Percentiles rank a stretch among this genome's conserved stretches.
Evolutionary conservation across 2,113 vertebrate species (phyloP).

Genomic region (Ophthalmolycus amberensis): DNA sequence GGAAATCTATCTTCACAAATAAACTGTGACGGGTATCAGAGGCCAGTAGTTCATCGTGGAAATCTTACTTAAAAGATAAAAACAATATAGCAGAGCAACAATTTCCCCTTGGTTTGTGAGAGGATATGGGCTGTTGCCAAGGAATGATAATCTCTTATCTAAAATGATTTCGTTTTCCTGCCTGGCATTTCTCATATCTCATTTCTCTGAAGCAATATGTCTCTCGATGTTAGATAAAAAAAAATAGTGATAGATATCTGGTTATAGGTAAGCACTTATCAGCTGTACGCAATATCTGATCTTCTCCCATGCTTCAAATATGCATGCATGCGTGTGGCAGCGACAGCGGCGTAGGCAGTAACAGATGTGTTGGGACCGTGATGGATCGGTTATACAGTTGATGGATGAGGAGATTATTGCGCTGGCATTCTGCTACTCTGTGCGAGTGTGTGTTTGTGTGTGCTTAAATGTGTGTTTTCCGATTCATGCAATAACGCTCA

Average conservation of each 20-base stretch:
- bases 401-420: constrained; percentile 75
- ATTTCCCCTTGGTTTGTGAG: constrained; percentile 55
- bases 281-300: constrained; percentile 36
- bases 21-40: constrained; percentile 5
- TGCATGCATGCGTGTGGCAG: constrained; percentile 29
- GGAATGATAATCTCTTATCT: constrained; percentile 57
- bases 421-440: constrained; percentile 39
- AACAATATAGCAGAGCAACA: constrained; percentile 26
- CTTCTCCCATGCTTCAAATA: constrained; percentile 45
- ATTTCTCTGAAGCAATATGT: constrained; percentile 52
- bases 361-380: constrained; percentile 18
- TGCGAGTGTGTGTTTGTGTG: constrained; percentile 13
- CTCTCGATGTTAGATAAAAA: constrained; percentile 54
- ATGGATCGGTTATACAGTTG: constrained; percentile 64
- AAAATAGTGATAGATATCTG: constrained; percentile 57
- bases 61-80: constrained; percentile 15
- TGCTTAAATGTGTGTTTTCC: constrained; percentile 14
- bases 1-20: constrained; percentile 19
- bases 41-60: background rate
- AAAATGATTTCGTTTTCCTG: constrained; percentile 48
- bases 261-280: constrained; percentile 48
- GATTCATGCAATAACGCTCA: constrained; percentile 52
- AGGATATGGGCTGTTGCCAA: constrained; percentile 37
- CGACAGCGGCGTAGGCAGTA: background rate
- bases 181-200: constrained; percentile 52